Conservation (phyloP, 35 echinoderm and acorn worm genomes). For the Chiridota heheva region DNA sequence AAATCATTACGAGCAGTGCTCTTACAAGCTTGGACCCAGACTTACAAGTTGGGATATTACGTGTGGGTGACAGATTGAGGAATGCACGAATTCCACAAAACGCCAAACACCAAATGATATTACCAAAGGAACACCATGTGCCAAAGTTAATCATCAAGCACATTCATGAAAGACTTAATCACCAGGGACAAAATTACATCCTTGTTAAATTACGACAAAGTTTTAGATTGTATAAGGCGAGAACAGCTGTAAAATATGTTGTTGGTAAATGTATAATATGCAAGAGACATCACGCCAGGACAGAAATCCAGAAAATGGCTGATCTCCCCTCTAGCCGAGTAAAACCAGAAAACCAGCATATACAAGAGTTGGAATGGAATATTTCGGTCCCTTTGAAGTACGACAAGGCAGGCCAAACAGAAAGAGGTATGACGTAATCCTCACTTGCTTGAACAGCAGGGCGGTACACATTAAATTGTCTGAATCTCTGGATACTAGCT, state of each 20-base stretch:
- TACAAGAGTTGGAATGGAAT: slow-evolving; percentile 31
- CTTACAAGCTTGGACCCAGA: slow-evolving; percentile 27
- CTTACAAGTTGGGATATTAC: slow-evolving; percentile 35
- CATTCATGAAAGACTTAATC: slow-evolving; percentile 23
- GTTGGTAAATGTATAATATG: slow-evolving; percentile 25
- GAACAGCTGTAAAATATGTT: not conserved
- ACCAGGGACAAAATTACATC: slow-evolving; percentile 53
- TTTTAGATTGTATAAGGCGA: slow-evolving; percentile 36
- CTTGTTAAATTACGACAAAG: slow-evolving; percentile 17
- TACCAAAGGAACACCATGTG: slow-evolving; percentile 47
- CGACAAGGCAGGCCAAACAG: not conserved
- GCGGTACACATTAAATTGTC: slow-evolving; percentile 36
- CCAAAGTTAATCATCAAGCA: slow-evolving; percentile 36
- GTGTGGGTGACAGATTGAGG: slow-evolving; percentile 50
- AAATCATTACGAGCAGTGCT: too few species aligned
- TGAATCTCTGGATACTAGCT: slow-evolving; percentile 30
- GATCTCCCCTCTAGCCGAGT: slow-evolving; percentile 9
- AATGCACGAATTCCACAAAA: slow-evolving; percentile 34
- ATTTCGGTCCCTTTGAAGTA: slow-evolving; percentile 56
- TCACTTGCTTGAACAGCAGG: slow-evolving; percentile 49
- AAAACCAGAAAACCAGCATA: slow-evolving; percentile 13
- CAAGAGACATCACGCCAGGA: too few species aligned
- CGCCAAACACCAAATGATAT: slow-evolving; percentile 44
- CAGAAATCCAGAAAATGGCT: too few species aligned
- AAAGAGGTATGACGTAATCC: slow-evolving; percentile 43